Percentiles rank a stretch among this genome's conserved stretches.
Evolutionary conservation across 2,113 vertebrate genomes (phyloP).

Genomic region (Galeopterus variegatus): DNA sequence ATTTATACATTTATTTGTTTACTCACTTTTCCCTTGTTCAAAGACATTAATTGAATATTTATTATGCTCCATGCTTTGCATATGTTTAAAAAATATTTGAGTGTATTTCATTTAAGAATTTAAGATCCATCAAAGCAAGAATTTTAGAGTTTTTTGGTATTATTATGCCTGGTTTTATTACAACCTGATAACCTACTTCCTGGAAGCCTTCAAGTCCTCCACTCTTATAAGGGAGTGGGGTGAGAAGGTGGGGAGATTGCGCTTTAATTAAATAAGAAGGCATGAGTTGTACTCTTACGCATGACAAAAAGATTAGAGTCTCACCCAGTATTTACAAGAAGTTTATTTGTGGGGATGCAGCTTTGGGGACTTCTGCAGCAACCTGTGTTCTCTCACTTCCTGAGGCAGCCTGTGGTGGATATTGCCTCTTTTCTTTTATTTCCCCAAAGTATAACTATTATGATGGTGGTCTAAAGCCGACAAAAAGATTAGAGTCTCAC

Average conservation of each 20-base stretch:
- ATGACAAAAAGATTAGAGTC: not conserved
- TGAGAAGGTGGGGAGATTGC: not conserved
- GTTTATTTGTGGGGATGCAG: not conserved
- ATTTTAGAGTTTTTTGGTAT: conserved; percentile 10
- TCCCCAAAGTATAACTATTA: not conserved
- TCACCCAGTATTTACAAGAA: not conserved
- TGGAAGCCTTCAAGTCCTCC: not conserved
- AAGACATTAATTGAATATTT: conserved; percentile 1
- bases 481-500: not conserved
- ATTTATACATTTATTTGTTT: not conserved
- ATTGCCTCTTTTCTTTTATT: not conserved
- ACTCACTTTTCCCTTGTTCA: not conserved
- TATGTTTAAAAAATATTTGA: not conserved
- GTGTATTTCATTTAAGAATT: conserved; percentile 21
- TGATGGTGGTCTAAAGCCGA: too few species aligned
- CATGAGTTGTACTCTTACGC: not conserved
- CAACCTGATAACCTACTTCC: not conserved
- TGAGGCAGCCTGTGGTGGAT: not conserved
- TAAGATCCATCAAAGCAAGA: not conserved
- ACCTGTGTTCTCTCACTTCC: not conserved
- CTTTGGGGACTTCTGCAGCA: not conserved
- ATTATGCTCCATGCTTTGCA: not conserved
- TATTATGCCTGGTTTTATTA: not conserved
- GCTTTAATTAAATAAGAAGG: conserved; percentile 21
- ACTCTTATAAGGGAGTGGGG: not conserved